A percentile compares a stretch with the other conserved stretches of the same genome.
These are phyloP conservation scores for Sparus aurata DNA, from an alignment of 2,797 vertebrate species.

Conservation along the genomic window DNA sequence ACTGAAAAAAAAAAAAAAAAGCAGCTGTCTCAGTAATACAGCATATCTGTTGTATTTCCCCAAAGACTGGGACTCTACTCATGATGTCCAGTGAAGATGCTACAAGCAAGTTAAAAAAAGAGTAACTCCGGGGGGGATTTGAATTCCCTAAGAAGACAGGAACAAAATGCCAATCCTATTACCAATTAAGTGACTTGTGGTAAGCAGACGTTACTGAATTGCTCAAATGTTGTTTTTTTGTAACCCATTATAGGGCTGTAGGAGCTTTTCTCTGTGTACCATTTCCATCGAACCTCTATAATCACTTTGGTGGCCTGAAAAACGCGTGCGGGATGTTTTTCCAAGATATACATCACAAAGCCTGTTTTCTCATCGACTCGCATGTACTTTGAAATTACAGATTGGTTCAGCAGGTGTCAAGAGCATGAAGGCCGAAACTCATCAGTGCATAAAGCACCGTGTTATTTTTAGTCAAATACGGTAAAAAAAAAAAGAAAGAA, in stretches of 20 bases:
- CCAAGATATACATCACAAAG: conserved; percentile 20
- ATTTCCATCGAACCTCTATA: conserved; percentile 36
- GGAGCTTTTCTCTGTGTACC: conserved; percentile 32
- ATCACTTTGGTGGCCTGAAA: conserved; percentile 48
- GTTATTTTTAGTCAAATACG: conserved; percentile 12
- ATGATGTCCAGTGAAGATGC: conserved; percentile 29
- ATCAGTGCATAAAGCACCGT: conserved; percentile 28
- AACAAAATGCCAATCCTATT: conserved; percentile 31
- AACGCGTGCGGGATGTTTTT: conserved; percentile 21
- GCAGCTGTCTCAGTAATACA: conserved; percentile 28
- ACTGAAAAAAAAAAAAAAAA: conserved; percentile 26
- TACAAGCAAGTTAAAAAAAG: conserved; percentile 27
- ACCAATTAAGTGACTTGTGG: conserved; percentile 37
- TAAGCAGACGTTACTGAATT: conserved; percentile 25
- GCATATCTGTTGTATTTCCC: conserved; percentile 53
- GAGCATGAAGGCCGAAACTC: conserved; percentile 11
- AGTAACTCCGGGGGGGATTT: conserved; percentile 23
- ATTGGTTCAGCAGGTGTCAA: conserved; percentile 1
- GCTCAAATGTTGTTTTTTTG: conserved; percentile 27
- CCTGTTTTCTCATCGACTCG: conserved; percentile 17
- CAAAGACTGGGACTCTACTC: conserved; percentile 43
- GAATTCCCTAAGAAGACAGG: conserved; percentile 17
- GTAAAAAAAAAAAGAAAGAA: neutral
- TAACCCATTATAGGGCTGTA: conserved; percentile 47
- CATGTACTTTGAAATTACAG: conserved; percentile 30